Evolutionary conservation across 2,113 vertebrate genomes (phyloP).

Genomic region (Strigops habroptila): DNA sequence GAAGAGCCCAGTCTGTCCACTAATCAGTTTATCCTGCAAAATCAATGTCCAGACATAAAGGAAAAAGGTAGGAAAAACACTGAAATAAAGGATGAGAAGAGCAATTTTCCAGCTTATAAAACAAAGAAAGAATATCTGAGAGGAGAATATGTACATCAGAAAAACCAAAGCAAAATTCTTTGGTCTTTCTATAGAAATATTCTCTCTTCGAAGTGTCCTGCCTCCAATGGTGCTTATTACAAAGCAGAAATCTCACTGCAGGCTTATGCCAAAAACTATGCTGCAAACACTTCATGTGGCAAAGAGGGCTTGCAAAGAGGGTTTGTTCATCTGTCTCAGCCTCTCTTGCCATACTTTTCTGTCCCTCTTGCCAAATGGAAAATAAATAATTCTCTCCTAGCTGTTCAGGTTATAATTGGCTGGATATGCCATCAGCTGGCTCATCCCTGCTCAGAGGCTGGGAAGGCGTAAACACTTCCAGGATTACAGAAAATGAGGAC

Average conservation of each 20-base stretch:
- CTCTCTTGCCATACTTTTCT: not conserved
- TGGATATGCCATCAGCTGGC: constrained; percentile 16
- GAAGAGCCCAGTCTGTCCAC: not conserved
- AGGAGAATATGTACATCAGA: not conserved
- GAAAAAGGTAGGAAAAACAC: not conserved
- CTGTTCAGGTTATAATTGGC: constrained; percentile 21
- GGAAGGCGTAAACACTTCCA: constrained; percentile 25
- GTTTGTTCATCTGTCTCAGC: constrained; percentile 4
- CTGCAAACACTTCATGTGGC: constrained; percentile 6
- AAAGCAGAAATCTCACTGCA: not conserved
- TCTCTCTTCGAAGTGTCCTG: not conserved
- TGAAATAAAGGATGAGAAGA: not conserved
- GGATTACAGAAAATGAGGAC: constrained; percentile 59
- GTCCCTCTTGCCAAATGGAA: constrained; percentile 41
- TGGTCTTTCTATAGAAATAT: not conserved
- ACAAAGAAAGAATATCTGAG: not conserved
- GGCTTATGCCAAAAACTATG: not conserved
- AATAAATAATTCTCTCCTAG: constrained; percentile 5
- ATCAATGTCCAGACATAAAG: not conserved
- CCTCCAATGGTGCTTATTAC: not conserved
- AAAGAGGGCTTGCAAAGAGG: not conserved
- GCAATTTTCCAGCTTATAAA: not conserved
- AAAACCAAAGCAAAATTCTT: not conserved
- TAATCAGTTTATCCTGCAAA: not conserved
- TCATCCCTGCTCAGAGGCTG: not conserved